These are phyloP conservation scores for Avahi laniger DNA, from an alignment of 2,797 vertebrate species.

Conservation along the genomic window DNA sequence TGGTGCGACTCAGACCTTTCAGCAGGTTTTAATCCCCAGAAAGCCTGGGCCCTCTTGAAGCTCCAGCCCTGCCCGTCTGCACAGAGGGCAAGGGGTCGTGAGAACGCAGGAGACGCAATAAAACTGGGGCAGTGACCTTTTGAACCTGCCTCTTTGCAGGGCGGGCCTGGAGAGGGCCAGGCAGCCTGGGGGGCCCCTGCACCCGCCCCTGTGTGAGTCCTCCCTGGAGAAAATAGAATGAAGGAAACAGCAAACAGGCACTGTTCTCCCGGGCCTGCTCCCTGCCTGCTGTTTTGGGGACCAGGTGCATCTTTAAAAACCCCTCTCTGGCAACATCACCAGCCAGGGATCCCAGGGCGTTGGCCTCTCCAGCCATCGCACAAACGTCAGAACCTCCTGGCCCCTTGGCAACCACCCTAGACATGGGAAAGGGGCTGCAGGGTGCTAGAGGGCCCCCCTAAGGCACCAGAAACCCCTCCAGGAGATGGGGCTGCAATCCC, in stretches of 20 bases:
- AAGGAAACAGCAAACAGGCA: not conserved
- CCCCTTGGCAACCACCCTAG: not conserved
- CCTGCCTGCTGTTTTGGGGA: not conserved
- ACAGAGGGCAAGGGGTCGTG: slow-evolving; percentile 73
- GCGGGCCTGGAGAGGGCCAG: not conserved
- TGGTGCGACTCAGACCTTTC: not conserved
- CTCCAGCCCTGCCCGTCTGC: not conserved
- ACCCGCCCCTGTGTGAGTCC: not conserved
- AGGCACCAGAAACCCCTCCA: not conserved
- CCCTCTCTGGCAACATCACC: not conserved
- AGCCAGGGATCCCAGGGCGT: not conserved
- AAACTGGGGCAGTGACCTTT: slow-evolving; percentile 83
- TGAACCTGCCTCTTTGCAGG: slow-evolving; percentile 71
- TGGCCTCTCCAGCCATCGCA: not conserved
- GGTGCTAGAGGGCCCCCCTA: not conserved
- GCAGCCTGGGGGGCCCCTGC: not conserved
- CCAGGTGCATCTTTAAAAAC: not conserved
- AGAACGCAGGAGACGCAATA: slow-evolving; percentile 77
- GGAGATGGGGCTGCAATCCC: too few relatives aligned
- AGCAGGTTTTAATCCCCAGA: not conserved
- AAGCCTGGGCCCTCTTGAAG: not conserved
- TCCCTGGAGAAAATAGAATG: not conserved
- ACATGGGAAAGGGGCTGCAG: not conserved
- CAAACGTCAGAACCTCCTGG: not conserved
- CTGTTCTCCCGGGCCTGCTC: not conserved